phyloP scores from a whole-genome alignment of 1,140 invertebrate species.

The Diabrotica undecimpunctata region DNA sequence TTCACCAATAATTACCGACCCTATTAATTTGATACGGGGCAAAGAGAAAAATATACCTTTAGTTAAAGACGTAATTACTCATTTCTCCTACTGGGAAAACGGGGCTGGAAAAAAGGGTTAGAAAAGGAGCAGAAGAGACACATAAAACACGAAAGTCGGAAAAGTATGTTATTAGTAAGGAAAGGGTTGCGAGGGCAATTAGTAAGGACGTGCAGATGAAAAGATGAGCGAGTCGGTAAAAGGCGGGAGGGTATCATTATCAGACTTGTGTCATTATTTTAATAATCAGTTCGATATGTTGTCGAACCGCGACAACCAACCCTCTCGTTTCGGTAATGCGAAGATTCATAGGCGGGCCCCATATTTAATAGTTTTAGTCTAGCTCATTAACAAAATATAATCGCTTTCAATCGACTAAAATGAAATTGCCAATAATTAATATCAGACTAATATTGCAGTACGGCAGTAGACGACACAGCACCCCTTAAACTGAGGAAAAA shows the following conservation, averaged over 20 bases:
- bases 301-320: conserved; percentile 9
- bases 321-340: neutral
- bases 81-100: neutral
- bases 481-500: too few species aligned
- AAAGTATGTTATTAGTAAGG: conserved; percentile 15
- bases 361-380: too few species aligned
- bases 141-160: conserved; percentile 5
- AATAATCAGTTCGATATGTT: conserved; percentile 18
- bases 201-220: conserved; percentile 14
- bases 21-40: neutral
- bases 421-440: too few species aligned
- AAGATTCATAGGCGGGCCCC: too few species aligned
- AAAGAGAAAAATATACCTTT: conserved; percentile 4
- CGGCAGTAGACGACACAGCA: too few species aligned
- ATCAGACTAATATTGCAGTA: too few species aligned
- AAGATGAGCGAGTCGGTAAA: conserved; percentile 15
- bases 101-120: conserved; percentile 5
- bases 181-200: conserved; percentile 18
- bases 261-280: conserved; percentile 19
- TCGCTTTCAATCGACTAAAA: too few species aligned
- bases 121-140: conserved; percentile 4
- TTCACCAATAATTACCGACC: conserved; percentile 1
- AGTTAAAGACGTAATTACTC: conserved; percentile 11
- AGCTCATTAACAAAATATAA: too few species aligned
- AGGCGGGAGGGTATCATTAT: conserved; percentile 18